Conservation (phyloP, 2,888 invertebrate species). For the Gryllus longicercus region DNA sequence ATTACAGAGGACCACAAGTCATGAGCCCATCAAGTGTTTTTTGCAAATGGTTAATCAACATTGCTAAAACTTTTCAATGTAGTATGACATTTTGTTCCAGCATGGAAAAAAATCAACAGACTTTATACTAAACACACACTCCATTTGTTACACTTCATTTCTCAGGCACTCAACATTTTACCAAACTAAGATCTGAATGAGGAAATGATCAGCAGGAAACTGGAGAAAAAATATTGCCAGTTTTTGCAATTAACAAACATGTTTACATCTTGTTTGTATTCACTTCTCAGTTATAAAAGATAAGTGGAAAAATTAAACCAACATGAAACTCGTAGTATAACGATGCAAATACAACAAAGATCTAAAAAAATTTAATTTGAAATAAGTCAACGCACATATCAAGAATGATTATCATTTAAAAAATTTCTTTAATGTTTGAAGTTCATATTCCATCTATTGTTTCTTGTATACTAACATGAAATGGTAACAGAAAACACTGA, state of each 20-base stretch:
- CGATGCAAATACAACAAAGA: constrained; percentile 6
- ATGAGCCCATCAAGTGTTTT: constrained; percentile 22
- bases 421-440: not conserved
- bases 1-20: constrained; percentile 18
- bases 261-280: constrained; percentile 22
- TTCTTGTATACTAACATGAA: constrained; percentile 4
- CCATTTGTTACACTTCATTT: not conserved
- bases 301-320: constrained; percentile 11
- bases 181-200: constrained; percentile 25
- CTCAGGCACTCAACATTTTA: constrained; percentile 30
- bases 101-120: constrained; percentile 32
- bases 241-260: constrained; percentile 24
- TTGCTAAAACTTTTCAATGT: constrained; percentile 34
- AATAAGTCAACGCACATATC: not conserved
- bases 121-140: constrained; percentile 32
- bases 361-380: constrained; percentile 11
- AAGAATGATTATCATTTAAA: not conserved
- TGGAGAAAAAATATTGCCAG: constrained; percentile 29
- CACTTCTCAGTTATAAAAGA: constrained; percentile 19
- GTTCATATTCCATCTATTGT: not conserved
- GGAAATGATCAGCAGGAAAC: constrained; percentile 21
- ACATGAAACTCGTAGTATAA: not conserved
- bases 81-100: constrained; percentile 31
- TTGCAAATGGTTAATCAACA: constrained; percentile 34
- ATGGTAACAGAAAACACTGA: constrained; percentile 18